These are phyloP conservation scores for Choristoneura fumiferana DNA, from an alignment of 1,140 invertebrate species.

Conservation along the genomic window DNA sequence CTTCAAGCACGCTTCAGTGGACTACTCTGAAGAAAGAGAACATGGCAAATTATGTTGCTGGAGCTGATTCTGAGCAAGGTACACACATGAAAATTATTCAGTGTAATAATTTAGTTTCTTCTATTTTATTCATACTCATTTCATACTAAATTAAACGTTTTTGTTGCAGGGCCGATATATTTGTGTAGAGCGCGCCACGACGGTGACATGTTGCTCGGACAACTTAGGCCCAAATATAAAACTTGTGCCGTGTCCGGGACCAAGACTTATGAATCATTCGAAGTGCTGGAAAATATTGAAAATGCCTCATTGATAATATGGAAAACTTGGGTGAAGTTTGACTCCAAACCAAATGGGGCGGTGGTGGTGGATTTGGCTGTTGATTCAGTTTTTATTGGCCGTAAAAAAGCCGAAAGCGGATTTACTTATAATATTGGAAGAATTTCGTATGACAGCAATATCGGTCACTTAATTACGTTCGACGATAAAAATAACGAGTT, in stretches of 20 bases:
- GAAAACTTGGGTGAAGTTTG: conserved; percentile 85
- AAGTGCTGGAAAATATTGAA: conserved; percentile 88
- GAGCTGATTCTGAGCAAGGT: conserved; percentile 61
- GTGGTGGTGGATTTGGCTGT: conserved; percentile 78
- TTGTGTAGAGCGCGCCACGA: conserved; percentile 85
- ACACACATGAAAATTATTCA: background rate
- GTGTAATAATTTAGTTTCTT: background rate
- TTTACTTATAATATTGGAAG: conserved; percentile 84
- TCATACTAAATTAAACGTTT: conserved; percentile 8
- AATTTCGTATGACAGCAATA: conserved; percentile 80
- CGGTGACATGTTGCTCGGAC: conserved; percentile 85
- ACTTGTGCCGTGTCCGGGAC: conserved; percentile 83
- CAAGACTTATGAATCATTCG: conserved; percentile 81
- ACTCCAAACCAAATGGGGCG: conserved; percentile 80
- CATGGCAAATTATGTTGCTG: conserved; percentile 60
- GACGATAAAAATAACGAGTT: conserved; percentile 81
- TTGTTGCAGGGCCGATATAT: conserved; percentile 80
- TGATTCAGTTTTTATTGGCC: conserved; percentile 63
- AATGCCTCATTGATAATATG: conserved; percentile 86
- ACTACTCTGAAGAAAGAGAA: conserved; percentile 59
- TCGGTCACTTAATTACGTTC: conserved; percentile 84
- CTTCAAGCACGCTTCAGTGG: conserved; percentile 70
- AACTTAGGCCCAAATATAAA: conserved; percentile 78
- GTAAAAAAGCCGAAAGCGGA: conserved; percentile 68
- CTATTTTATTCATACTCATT: background rate